Evolutionary conservation across 2,113 vertebrate species (phyloP), one percentile per base, ranked within the genome.

Genomic region (Pogonocichla stellata): DNA sequence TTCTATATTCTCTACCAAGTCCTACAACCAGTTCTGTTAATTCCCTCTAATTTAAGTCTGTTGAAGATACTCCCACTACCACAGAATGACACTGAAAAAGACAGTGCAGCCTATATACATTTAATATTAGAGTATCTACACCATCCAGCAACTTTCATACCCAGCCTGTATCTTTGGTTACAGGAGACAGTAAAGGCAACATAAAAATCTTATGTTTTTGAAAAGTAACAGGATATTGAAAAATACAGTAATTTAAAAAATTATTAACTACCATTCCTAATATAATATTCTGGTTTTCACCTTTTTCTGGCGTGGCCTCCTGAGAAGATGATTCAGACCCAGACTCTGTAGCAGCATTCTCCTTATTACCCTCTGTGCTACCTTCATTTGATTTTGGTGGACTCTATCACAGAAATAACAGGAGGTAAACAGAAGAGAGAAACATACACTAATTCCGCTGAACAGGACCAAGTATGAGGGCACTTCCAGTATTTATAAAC

Each of bases 261-360:
- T 25, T 8, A 80, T 89, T 81, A 87, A 40, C 69, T 45, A 50
- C 31, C 23, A 64, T 11, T 93, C 29, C 71, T 45, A 48, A 78
- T 61, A 61, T 1, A 38, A 2, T 33, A 33, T 8, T 26, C 53
- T 33, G 6, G 1, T 81, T 19, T 82, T 86, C 97, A 99, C 99
- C 99, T 97, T 99, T 99, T 92, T 99, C 99, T 40, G 99, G 98
- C 3, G 99, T 99, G 80, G 98, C 83, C 97, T 99, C 99, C 97
- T 99, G 99, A 89, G 98, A 98, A 11, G 98, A 98, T 0, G 98
- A 98, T 95, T 99, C 99, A 12, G 99, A 98, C 18, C 95, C 98
- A 14, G 98, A 98, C 56, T 98, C 93, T 2, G 96, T 72, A 36
- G 97, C 97, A 22, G 97, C 38, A 53, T 96, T 98, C 19, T 99